phyloP scores from a whole-genome alignment of 2,113 vertebrate genomes.

The Diphyllodes magnificus region DNA sequence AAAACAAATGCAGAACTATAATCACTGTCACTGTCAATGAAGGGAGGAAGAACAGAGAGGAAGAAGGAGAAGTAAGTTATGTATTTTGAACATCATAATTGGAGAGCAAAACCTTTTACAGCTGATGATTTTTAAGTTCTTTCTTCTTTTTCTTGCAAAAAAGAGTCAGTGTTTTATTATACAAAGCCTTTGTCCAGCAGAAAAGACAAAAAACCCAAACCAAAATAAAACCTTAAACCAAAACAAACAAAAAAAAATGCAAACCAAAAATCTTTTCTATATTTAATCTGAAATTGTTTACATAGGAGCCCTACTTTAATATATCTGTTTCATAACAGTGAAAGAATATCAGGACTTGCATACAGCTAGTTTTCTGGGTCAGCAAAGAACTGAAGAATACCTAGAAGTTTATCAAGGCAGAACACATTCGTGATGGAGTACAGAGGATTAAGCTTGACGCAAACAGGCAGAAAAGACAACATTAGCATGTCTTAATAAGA shows the following conservation, averaged over 20 bases:
- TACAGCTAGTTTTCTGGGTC: neutral
- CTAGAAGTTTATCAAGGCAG: neutral
- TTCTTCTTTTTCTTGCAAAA: neutral
- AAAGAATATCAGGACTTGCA: neutral
- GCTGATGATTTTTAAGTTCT: neutral
- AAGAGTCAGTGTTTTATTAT: neutral
- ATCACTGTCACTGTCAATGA: neutral
- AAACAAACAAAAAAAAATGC: neutral
- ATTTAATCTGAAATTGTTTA: neutral
- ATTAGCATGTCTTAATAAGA: neutral
- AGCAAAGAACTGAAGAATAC: neutral
- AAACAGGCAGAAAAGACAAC: neutral
- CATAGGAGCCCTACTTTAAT: neutral
- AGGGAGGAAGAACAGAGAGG: neutral
- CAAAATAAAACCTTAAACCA: neutral
- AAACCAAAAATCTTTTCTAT: neutral
- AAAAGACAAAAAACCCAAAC: neutral
- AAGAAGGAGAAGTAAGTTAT: neutral
- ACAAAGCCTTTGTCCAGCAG: neutral
- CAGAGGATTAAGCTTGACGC: neutral
- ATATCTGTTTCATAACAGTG: neutral
- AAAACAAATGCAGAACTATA: neutral
- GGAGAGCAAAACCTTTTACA: neutral
- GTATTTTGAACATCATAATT: neutral
- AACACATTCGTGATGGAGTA: neutral